A percentile compares a stretch with the other conserved stretches of the same genome.
Evolutionary conservation across 1,140 invertebrate species (phyloP).

Genomic region (Philopotamus ludificatus): DNA sequence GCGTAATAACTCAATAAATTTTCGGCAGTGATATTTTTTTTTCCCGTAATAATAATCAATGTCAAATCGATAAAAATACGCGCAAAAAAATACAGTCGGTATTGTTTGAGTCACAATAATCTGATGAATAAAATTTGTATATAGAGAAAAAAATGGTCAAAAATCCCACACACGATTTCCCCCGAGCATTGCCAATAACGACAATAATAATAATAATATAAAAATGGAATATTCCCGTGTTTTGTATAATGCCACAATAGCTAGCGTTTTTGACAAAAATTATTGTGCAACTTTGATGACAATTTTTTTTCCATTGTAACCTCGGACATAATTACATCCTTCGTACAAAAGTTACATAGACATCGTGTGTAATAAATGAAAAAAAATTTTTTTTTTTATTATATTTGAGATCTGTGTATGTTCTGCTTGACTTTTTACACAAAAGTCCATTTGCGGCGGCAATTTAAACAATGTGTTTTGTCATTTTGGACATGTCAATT

Average conservation of each 20-base stretch:
- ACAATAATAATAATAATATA: conserved; percentile 18
- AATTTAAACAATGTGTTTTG: neutral
- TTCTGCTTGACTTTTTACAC: neutral
- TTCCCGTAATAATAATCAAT: too few relatives aligned
- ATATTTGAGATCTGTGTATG: neutral
- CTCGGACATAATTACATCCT: conserved; percentile 29
- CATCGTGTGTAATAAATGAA: neutral
- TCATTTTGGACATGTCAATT: neutral
- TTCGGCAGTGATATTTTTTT: too few relatives aligned
- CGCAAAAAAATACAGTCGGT: neutral
- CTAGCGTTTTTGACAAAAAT: conserved; percentile 16
- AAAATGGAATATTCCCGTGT: conserved; percentile 22
- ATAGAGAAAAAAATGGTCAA: too few relatives aligned
- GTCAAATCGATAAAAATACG: neutral
- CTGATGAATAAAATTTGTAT: too few relatives aligned
- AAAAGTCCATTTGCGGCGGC: neutral
- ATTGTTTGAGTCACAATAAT: neutral
- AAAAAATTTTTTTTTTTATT: conserved; percentile 1
- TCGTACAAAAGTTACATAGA: conserved; percentile 5
- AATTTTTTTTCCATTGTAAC: conserved; percentile 17
- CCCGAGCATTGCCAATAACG: conserved; percentile 6
- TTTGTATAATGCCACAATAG: conserved; percentile 19
- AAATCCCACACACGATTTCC: neutral
- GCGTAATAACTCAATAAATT: neutral
- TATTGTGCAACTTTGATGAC: conserved; percentile 31